These are phyloP conservation scores for Trachurus trachurus DNA, from an alignment of 2,797 vertebrate species.

Conservation along the genomic window DNA sequence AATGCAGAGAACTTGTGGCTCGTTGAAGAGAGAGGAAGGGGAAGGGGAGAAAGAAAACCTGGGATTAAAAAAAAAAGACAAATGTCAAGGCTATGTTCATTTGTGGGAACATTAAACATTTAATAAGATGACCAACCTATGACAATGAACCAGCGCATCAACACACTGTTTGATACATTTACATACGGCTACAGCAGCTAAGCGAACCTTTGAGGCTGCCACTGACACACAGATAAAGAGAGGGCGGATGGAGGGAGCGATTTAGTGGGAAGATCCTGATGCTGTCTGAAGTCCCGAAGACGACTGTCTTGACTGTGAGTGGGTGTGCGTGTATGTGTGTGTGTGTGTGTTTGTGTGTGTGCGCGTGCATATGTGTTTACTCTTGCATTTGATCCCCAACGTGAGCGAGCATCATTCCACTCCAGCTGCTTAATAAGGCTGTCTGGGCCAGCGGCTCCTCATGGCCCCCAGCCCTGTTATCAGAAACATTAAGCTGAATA, in stretches of 20 bases:
- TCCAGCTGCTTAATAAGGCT: slow-evolving; percentile 88
- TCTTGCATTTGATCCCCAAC: slow-evolving; percentile 82
- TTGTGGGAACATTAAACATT: slow-evolving; percentile 64
- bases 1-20: slow-evolving; percentile 81
- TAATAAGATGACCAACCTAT: slow-evolving; percentile 60
- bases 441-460: slow-evolving; percentile 92
- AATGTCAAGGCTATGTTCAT: slow-evolving; percentile 55
- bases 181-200: slow-evolving; percentile 42
- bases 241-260: slow-evolving; percentile 60
- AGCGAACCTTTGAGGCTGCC: slow-evolving; percentile 56
- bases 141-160: slow-evolving; percentile 26
- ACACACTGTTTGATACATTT: slow-evolving; percentile 37
- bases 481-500: slow-evolving; percentile 99
- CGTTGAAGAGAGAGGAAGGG: slow-evolving; percentile 63
- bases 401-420: slow-evolving; percentile 84
- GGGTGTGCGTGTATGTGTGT: slow-evolving; percentile 43
- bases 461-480: slow-evolving; percentile 95
- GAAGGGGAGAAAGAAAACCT: neutral
- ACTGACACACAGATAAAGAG: slow-evolving; percentile 66
- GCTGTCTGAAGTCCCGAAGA: slow-evolving; percentile 75
- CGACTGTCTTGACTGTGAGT: slow-evolving; percentile 69
- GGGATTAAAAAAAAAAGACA: slow-evolving; percentile 19
- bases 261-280: slow-evolving; percentile 77
- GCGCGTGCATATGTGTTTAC: slow-evolving; percentile 74
- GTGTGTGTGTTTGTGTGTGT: slow-evolving; percentile 30